Evolutionary conservation across 2,113 vertebrate genomes (phyloP).

Genomic region (Zootoca vivipara): DNA sequence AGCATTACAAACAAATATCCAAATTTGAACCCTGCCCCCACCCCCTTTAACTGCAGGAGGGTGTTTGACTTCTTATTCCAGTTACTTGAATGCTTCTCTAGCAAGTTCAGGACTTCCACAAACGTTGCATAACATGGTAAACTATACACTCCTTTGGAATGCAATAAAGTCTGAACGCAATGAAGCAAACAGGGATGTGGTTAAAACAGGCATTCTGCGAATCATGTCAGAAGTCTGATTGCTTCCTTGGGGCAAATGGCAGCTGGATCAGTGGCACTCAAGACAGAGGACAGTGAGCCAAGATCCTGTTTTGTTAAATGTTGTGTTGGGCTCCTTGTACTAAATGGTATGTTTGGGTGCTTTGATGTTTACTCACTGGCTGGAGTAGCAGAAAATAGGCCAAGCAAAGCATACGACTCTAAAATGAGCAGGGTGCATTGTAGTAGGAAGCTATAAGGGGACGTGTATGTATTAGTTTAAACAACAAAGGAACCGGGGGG

Average conservation of each 20-base stretch:
- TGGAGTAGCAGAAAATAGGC: not conserved
- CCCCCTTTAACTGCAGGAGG: not conserved
- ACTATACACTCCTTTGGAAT: constrained; percentile 46
- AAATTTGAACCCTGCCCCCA: not conserved
- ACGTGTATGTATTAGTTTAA: too few species aligned
- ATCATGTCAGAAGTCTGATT: not conserved
- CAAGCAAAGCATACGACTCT: not conserved
- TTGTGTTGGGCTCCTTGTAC: not conserved
- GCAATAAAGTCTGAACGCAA: constrained; percentile 12
- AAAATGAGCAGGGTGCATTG: not conserved
- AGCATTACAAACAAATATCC: not conserved
- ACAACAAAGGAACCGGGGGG: too few species aligned
- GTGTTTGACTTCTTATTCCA: not conserved
- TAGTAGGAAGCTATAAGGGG: not conserved
- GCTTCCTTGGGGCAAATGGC: constrained; percentile 18
- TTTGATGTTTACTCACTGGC: not conserved
- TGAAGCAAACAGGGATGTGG: not conserved
- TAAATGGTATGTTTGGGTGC: constrained; percentile 9
- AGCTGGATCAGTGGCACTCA: constrained; percentile 7
- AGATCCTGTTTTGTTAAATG: not conserved
- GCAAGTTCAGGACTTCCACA: not conserved
- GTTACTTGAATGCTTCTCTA: constrained; percentile 6
- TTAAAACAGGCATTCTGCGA: not conserved
- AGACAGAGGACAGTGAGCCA: constrained; percentile 36
- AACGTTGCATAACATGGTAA: constrained; percentile 1